Conservation (phyloP, 1,140 invertebrate genomes). For the Dendrolimus punctatus region DNA sequence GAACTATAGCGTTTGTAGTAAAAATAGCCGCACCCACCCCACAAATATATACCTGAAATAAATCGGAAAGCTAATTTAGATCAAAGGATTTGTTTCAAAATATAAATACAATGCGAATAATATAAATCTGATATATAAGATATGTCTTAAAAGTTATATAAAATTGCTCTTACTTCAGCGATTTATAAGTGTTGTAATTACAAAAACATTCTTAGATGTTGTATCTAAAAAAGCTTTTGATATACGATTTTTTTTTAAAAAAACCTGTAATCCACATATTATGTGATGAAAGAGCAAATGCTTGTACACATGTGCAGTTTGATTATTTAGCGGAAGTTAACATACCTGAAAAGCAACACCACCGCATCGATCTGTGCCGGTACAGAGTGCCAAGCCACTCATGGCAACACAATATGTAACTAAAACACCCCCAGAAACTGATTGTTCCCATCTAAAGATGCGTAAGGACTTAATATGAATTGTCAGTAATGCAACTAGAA, state of each 20-base stretch:
- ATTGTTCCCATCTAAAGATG: conserved; percentile 48
- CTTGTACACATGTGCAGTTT: not conserved
- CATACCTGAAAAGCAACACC: conserved; percentile 33
- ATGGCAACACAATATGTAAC: conserved; percentile 34
- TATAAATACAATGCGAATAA: too few species aligned
- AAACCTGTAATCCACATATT: not conserved
- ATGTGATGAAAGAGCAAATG: too few species aligned
- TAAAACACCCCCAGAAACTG: conserved; percentile 39
- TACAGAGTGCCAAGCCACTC: conserved; percentile 31
- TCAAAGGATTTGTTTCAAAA: too few species aligned
- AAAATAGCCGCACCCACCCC: conserved; percentile 30
- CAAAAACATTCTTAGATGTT: not conserved
- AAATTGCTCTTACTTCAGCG: too few species aligned
- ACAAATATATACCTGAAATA: conserved; percentile 29
- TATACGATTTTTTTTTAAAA: not conserved
- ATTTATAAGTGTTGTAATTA: too few species aligned
- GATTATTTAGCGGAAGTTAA: not conserved
- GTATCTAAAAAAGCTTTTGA: not conserved
- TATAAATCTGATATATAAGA: too few species aligned
- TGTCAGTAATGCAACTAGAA: conserved; percentile 31
- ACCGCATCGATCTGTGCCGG: conserved; percentile 16
- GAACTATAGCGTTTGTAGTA: conserved; percentile 30
- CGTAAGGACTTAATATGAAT: conserved; percentile 37
- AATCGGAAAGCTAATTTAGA: too few species aligned
- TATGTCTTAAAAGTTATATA: too few species aligned